Percentiles rank a stretch among this genome's conserved stretches.
phyloP scores from a whole-genome alignment of 2,888 invertebrate species.

The Trilocha varians region DNA sequence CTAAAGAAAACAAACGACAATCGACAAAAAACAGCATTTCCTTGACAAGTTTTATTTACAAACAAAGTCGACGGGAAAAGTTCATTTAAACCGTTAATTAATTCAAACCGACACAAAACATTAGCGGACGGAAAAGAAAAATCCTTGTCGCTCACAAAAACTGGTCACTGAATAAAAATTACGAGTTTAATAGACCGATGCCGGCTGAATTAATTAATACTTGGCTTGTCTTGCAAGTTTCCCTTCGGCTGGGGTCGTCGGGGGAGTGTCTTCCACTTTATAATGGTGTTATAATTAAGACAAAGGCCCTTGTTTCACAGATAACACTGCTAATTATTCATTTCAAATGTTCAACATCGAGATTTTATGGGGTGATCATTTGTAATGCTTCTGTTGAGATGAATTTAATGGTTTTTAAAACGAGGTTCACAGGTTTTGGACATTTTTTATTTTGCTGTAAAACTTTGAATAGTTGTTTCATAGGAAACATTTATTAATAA shows the following conservation, averaged over 20 bases:
- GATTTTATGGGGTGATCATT: constrained; percentile 57
- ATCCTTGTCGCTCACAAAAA: constrained; percentile 48
- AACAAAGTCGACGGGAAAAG: constrained; percentile 64
- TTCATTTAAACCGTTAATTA: constrained; percentile 70
- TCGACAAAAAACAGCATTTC: constrained; percentile 63
- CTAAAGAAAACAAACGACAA: constrained; percentile 58
- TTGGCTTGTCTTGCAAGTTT: constrained; percentile 53
- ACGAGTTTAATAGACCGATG: constrained; percentile 62
- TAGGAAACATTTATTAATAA: no score
- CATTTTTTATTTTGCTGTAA: not conserved
- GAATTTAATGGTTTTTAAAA: not conserved
- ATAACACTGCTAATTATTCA: constrained; percentile 61
- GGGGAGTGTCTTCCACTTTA: constrained; percentile 44
- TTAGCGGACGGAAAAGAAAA: constrained; percentile 51
- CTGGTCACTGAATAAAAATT: constrained; percentile 60
- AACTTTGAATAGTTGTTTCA: no score
- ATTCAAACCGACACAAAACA: constrained; percentile 70
- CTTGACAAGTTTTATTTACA: constrained; percentile 72
- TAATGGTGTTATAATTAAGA: constrained; percentile 69
- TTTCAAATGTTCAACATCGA: constrained; percentile 45
- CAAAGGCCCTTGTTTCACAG: constrained; percentile 55
- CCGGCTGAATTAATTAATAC: constrained; percentile 65
- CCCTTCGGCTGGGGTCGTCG: constrained; percentile 49
- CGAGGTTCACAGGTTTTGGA: not conserved
- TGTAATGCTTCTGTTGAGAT: constrained; percentile 36